Percentiles rank a stretch among this genome's conserved stretches.
Evolutionary conservation across 2,888 invertebrate species (phyloP).

Genomic region (Myathropa florea): DNA sequence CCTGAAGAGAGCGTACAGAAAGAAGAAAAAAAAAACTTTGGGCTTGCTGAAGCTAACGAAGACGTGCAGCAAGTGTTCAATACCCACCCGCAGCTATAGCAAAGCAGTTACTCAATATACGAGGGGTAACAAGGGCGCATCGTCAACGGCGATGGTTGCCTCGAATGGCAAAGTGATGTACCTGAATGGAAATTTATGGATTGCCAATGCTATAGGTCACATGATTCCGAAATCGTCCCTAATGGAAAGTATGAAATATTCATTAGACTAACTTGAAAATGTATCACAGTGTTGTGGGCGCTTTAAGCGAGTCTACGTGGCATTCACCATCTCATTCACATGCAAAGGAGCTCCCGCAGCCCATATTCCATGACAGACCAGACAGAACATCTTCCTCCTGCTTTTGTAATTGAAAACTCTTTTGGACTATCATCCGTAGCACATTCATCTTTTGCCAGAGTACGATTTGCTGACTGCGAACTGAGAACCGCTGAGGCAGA

Average conservation of each 20-base stretch:
- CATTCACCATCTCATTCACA: not conserved
- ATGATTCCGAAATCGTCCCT: constrained; percentile 2
- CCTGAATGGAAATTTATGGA: constrained; percentile 32
- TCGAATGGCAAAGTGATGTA: not conserved
- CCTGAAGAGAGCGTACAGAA: not conserved
- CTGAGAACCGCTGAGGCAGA: constrained; percentile 1
- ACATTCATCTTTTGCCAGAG: constrained; percentile 2
- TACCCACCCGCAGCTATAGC: not conserved
- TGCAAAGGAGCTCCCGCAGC: not conserved
- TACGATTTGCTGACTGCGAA: constrained; percentile 5
- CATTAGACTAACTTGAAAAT: constrained; percentile 24
- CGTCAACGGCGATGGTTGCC: not conserved
- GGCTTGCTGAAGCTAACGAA: not conserved
- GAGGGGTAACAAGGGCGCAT: not conserved
- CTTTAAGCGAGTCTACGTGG: not conserved
- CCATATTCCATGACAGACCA: not conserved
- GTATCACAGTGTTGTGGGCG: constrained; percentile 9
- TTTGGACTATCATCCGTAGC: not conserved
- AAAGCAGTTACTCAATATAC: not conserved
- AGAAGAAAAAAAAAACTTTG: not conserved
- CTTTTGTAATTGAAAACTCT: constrained; percentile 22
- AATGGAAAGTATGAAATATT: constrained; percentile 23
- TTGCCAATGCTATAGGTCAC: constrained; percentile 18
- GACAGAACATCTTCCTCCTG: not conserved
- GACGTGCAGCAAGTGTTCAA: not conserved